These are phyloP conservation scores for Hormiphora californensis DNA, from an alignment of 37 sponge, comb jelly and placozoan species.

Conservation along the genomic window DNA sequence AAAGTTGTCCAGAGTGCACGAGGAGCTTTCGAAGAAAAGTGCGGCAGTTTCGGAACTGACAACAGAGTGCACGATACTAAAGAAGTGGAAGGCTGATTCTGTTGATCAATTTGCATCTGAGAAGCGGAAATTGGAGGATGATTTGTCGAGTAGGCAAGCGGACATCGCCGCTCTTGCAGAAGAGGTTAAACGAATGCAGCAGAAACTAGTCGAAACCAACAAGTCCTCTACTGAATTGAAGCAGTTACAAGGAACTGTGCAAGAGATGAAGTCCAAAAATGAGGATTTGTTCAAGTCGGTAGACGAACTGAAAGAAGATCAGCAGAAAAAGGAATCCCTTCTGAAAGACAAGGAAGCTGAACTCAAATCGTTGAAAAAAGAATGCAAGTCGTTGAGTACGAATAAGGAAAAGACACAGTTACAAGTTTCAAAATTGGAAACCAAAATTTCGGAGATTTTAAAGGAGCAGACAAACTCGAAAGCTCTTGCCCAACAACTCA, in stretches of 20 bases:
- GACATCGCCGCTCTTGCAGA: constrained; percentile 25
- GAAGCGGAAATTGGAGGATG: no score
- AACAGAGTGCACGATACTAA: no score
- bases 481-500: neutral
- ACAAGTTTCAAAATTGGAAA: neutral
- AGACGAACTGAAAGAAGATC: neutral
- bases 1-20: no score
- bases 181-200: neutral
- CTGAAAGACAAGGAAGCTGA: neutral
- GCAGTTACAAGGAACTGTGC: no score
- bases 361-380: neutral
- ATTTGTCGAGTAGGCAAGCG: no score
- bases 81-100: no score
- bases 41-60: no score
- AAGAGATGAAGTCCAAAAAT: neutral
- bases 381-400: neutral
- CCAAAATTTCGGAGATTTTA: neutral
- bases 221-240: neutral
- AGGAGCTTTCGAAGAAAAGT: no score
- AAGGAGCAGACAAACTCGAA: neutral
- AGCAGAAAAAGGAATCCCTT: neutral
- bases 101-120: no score
- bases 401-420: neutral
- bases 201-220: constrained; percentile 7
- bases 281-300: neutral